These are phyloP conservation scores for Brassicogethes aeneus DNA, from an alignment of 2,888 invertebrate species.

Conservation along the genomic window DNA sequence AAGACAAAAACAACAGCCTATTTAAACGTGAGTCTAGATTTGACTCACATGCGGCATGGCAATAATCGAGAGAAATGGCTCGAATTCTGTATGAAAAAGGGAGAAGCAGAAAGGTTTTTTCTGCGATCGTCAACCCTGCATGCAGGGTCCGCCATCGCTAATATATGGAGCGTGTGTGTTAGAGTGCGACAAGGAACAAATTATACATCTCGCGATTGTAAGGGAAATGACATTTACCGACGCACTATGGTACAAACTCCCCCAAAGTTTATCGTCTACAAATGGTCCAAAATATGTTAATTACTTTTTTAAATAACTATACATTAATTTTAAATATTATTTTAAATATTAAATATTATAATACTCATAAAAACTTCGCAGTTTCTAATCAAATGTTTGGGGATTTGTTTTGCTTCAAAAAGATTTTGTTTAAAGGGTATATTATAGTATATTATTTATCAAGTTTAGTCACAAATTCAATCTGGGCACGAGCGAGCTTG, in stretches of 20 bases:
- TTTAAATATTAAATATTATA: no score
- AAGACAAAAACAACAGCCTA: constrained; percentile 21
- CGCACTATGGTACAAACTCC: constrained; percentile 1
- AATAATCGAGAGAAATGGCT: constrained; percentile 42
- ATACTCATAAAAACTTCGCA: no score
- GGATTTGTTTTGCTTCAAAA: no score
- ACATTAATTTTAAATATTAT: no score
- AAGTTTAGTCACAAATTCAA: no score
- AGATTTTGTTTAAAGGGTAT: no score
- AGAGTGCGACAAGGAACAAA: constrained; percentile 19
- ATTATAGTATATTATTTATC: no score
- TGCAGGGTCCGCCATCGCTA: constrained; percentile 19
- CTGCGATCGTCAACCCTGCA: constrained; percentile 39
- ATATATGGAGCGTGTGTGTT: constrained; percentile 34
- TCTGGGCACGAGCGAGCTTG: no score
- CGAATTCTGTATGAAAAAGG: constrained; percentile 41
- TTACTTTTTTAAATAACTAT: no score
- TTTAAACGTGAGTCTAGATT: constrained; percentile 32
- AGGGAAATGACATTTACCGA: not conserved
- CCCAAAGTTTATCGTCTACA: no score
- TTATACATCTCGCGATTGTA: constrained; percentile 2
- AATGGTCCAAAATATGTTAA: no score
- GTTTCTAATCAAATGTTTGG: no score
- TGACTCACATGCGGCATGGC: constrained; percentile 31
- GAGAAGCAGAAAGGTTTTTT: constrained; percentile 39